phyloP scores from a whole-genome alignment of 1,140 invertebrate species.

The Drosophila kohkoa region DNA sequence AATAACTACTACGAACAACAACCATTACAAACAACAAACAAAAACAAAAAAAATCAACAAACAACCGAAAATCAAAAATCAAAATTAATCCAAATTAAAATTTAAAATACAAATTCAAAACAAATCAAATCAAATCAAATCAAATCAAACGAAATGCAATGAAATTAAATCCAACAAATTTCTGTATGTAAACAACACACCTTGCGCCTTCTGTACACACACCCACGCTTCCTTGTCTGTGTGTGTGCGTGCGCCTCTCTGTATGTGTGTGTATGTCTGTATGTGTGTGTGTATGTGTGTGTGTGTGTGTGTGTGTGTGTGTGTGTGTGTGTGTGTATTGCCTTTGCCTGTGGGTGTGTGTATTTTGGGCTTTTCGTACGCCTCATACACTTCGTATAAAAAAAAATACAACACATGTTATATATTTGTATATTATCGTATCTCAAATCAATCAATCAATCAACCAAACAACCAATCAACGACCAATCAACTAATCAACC shows the following conservation, averaged over 20 bases:
- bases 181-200: conserved; percentile 36
- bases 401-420: conserved; percentile 30
- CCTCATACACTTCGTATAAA: conserved; percentile 50
- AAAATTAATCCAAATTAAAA: conserved; percentile 33
- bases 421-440: conserved; percentile 39
- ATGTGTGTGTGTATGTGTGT: not conserved
- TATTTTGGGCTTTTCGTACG: conserved; percentile 41
- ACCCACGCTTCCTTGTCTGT: conserved; percentile 29
- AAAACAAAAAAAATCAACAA: conserved; percentile 25
- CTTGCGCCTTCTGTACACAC: conserved; percentile 52
- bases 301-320: not conserved
- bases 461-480: conserved; percentile 49
- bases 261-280: not conserved
- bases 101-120: conserved; percentile 33
- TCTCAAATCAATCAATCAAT: conserved; percentile 52
- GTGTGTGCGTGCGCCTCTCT: not conserved
- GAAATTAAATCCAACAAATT: conserved; percentile 35
- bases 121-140: conserved; percentile 38
- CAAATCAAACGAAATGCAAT: conserved; percentile 44
- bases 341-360: conserved; percentile 42
- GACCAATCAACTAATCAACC: conserved; percentile 43
- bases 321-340: not conserved
- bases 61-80: conserved; percentile 28
- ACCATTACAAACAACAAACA: conserved; percentile 46
- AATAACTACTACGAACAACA: conserved; percentile 36